Evolutionary conservation across 2,113 vertebrate species (phyloP).

Genomic region (Lepidothrix coronata): DNA sequence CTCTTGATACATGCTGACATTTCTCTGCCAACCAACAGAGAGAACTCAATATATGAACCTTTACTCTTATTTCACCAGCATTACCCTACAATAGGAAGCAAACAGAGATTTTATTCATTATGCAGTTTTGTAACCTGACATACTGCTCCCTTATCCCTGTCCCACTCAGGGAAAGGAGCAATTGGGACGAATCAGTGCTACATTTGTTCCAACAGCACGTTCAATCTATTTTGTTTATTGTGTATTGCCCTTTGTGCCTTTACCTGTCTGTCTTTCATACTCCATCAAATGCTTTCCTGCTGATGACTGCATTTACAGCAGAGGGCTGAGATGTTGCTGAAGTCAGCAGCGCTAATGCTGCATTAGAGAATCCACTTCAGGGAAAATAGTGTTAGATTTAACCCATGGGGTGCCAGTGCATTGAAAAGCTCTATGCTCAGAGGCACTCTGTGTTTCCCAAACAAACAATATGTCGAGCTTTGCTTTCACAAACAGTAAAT

Average conservation of each 20-base stretch:
- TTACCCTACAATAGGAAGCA: neutral
- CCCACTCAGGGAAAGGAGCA: neutral
- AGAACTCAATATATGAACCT: neutral
- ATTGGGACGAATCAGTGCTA: neutral
- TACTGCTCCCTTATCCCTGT: neutral
- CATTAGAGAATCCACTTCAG: constrained; percentile 39
- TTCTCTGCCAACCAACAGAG: neutral
- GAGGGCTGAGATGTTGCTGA: constrained; percentile 59
- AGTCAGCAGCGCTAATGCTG: constrained; percentile 51
- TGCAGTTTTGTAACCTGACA: neutral
- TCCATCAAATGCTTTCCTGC: neutral
- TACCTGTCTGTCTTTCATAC: neutral
- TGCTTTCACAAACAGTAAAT: neutral
- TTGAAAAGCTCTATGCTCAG: neutral
- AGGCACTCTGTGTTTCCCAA: neutral
- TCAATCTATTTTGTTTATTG: neutral
- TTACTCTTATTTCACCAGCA: neutral
- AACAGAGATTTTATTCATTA: neutral
- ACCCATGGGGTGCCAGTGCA: neutral
- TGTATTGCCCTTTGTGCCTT: neutral
- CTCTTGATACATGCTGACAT: neutral
- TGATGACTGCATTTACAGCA: constrained; percentile 39
- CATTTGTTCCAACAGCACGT: neutral
- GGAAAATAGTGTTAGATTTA: constrained; percentile 33
- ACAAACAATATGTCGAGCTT: constrained; percentile 1